These are phyloP conservation scores for Mormoops blainvillei DNA, from an alignment of 2,113 vertebrate species.

Conservation along the genomic window DNA sequence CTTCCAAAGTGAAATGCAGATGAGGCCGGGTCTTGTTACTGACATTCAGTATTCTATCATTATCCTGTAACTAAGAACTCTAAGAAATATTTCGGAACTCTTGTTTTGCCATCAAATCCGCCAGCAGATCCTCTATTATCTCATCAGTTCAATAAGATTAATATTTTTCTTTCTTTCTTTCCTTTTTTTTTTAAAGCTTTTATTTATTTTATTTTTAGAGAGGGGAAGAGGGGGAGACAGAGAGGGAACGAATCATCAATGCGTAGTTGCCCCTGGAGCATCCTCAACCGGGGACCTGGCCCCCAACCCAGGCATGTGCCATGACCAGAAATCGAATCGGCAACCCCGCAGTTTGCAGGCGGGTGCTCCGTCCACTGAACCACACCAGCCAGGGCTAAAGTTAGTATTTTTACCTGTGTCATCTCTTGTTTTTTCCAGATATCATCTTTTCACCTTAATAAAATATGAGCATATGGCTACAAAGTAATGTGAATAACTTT, in stretches of 20 bases:
- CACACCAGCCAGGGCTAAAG: too few relatives aligned
- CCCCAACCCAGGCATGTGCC: too few relatives aligned
- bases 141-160: conserved; percentile 33
- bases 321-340: too few relatives aligned
- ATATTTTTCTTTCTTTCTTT: too few relatives aligned
- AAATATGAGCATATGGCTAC: neutral
- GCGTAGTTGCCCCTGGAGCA: too few relatives aligned
- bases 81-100: neutral
- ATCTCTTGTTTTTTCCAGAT: neutral
- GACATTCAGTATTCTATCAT: neutral
- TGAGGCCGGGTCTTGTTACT: neutral
- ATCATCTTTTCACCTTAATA: conserved; percentile 36
- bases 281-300: too few relatives aligned
- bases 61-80: neutral
- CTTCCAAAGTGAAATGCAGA: neutral
- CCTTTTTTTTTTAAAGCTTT: too few relatives aligned
- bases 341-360: too few relatives aligned
- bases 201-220: too few relatives aligned
- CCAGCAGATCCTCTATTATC: neutral
- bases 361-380: too few relatives aligned
- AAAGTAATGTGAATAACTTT: neutral
- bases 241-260: too few relatives aligned
- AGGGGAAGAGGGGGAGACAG: too few relatives aligned
- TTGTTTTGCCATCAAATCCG: neutral
- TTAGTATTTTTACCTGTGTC: conserved; percentile 31